phyloP scores from a whole-genome alignment of 1,140 invertebrate genomes.

The Camponotus floridanus region DNA sequence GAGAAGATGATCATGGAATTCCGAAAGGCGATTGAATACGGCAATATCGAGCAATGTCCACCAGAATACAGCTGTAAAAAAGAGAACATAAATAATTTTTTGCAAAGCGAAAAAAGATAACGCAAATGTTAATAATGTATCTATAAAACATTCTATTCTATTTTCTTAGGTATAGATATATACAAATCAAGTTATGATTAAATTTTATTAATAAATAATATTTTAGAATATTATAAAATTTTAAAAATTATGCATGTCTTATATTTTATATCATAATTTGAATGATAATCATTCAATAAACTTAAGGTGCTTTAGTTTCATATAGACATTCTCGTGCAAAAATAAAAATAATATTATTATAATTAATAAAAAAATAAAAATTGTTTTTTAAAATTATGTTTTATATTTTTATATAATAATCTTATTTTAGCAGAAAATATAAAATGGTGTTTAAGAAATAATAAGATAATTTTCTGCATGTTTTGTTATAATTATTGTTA shows the following conservation, averaged over 20 bases:
- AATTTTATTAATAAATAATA: not conserved
- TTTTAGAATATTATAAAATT: not conserved
- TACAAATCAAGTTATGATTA: not conserved
- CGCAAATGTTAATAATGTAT: not conserved
- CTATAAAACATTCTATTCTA: not conserved
- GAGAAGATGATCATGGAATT: conserved; percentile 82
- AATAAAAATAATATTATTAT: not conserved
- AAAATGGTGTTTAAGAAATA: not conserved
- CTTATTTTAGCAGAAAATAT: not conserved
- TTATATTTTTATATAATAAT: not conserved
- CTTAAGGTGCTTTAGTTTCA: not conserved
- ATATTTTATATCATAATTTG: not conserved
- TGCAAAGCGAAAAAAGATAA: conserved; percentile 69
- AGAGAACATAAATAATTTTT: conserved; percentile 82
- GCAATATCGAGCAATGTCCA: conserved; percentile 80
- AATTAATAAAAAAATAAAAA: conserved; percentile 14
- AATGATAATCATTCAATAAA: not conserved
- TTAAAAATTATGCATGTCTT: not conserved
- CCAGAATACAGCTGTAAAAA: conserved; percentile 84
- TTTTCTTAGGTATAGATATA: not conserved
- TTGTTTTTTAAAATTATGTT: not conserved
- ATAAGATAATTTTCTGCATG: not conserved
- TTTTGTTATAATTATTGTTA: not conserved
- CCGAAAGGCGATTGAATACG: conserved; percentile 83
- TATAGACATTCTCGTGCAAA: not conserved